phyloP scores from a whole-genome alignment of 37 sponge, comb jelly and placozoan genomes.

The Crambe crambe region DNA sequence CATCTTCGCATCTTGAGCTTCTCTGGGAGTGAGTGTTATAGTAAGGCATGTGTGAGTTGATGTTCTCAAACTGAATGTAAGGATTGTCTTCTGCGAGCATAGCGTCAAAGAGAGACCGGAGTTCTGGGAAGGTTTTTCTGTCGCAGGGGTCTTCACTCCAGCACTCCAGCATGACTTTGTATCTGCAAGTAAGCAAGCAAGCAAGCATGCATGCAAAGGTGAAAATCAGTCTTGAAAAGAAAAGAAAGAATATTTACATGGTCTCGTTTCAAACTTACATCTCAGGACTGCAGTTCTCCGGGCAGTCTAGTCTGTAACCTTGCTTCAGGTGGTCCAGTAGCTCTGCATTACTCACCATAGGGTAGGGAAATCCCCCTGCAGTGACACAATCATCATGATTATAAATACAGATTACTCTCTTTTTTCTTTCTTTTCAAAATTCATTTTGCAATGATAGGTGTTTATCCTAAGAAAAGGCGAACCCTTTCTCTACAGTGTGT shows the following conservation, averaged over 20 bases:
- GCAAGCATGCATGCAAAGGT: no score
- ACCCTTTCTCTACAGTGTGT: no score
- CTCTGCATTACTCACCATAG: constrained; percentile 27
- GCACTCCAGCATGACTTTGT: constrained; percentile 61
- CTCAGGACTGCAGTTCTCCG: constrained; percentile 72
- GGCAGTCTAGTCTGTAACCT: constrained; percentile 66
- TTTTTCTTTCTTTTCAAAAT: no score
- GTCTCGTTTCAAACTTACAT: no score
- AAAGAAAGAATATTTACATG: no score
- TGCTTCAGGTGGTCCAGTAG: constrained; percentile 37
- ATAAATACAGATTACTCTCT: no score
- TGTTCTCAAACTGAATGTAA: constrained; percentile 27
- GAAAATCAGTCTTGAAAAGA: no score
- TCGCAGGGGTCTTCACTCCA: constrained; percentile 42
- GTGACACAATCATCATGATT: no score
- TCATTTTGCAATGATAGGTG: no score
- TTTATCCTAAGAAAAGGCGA: no score
- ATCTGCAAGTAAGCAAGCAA: constrained; percentile 38
- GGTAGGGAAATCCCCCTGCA: constrained; percentile 75
- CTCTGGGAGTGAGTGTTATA: constrained; percentile 5
- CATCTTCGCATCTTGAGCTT: constrained; percentile 1
- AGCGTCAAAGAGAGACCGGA: constrained; percentile 46
- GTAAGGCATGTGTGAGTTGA: constrained; percentile 42
- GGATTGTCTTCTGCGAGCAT: constrained; percentile 37
- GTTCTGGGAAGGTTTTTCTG: constrained; percentile 50